Conservation (phyloP, 2,888 invertebrate genomes). For the Tenthredo notha region DNA sequence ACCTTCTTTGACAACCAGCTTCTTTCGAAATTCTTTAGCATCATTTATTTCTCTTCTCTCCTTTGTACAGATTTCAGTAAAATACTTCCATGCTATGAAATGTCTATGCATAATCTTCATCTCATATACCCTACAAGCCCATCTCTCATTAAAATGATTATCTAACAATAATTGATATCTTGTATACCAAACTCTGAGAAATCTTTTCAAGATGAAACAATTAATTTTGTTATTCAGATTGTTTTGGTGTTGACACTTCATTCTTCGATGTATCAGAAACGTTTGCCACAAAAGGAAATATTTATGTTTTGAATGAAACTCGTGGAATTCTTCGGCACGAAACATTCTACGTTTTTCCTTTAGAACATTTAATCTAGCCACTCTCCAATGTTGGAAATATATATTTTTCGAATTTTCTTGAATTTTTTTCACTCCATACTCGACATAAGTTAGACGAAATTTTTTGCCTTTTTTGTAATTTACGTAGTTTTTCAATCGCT, state of each 20-base stretch:
- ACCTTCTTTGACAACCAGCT: slow-evolving; percentile 59
- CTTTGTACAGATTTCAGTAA: slow-evolving; percentile 52
- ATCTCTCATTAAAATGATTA: slow-evolving; percentile 55
- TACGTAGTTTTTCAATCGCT: slow-evolving; percentile 57
- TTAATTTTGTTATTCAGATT: slow-evolving; percentile 57
- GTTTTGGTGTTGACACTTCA: slow-evolving; percentile 55
- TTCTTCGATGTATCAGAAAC: slow-evolving; percentile 58
- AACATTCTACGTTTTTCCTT: slow-evolving; percentile 60
- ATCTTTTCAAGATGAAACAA: slow-evolving; percentile 58
- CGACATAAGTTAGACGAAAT: slow-evolving; percentile 56
- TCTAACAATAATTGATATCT: slow-evolving; percentile 55
- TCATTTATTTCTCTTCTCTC: slow-evolving; percentile 57
- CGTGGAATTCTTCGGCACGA: slow-evolving; percentile 59
- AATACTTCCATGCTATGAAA: slow-evolving; percentile 61
- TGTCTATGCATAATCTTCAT: slow-evolving; percentile 58
- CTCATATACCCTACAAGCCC: slow-evolving; percentile 40
- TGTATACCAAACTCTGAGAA: slow-evolving; percentile 58
- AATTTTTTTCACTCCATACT: slow-evolving; percentile 52
- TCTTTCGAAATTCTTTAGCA: slow-evolving; percentile 59
- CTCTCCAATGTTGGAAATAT: slow-evolving; percentile 62
- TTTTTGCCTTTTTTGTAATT: slow-evolving; percentile 60
- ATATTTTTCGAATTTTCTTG: slow-evolving; percentile 51
- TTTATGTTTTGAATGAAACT: slow-evolving; percentile 50
- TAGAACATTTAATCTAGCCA: slow-evolving; percentile 53
- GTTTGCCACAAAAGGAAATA: slow-evolving; percentile 61